These are phyloP conservation scores for Herminia tarsipennalis DNA, from an alignment of 2,888 invertebrate species.

Conservation along the genomic window DNA sequence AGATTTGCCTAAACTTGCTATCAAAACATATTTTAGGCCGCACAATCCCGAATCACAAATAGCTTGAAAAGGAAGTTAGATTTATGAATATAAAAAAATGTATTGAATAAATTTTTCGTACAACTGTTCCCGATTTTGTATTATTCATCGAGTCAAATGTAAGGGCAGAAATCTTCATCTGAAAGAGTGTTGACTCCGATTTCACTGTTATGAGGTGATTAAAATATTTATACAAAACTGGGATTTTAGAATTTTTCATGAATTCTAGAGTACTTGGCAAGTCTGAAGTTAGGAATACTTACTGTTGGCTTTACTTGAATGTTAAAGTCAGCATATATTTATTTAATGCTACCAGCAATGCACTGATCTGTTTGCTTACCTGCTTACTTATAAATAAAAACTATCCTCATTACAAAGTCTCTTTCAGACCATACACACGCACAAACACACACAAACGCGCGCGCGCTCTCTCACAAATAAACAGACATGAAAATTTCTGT, in stretches of 20 bases:
- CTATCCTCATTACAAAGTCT: too few species aligned
- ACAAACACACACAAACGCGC: too few species aligned
- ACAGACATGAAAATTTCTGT: too few species aligned
- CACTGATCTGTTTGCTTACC: too few species aligned
- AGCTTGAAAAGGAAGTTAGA: constrained; percentile 17
- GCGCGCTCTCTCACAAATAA: too few species aligned
- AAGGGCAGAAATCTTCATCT: constrained; percentile 19
- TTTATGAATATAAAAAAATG: constrained; percentile 29
- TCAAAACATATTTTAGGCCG: constrained; percentile 26
- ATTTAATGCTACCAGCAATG: too few species aligned
- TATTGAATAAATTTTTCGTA: constrained; percentile 25
- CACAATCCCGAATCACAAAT: constrained; percentile 36
- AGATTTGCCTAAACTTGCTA: constrained; percentile 16
- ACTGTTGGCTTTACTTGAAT: constrained; percentile 4
- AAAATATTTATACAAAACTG: constrained; percentile 34
- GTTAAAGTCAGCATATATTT: too few species aligned
- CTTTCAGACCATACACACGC: too few species aligned
- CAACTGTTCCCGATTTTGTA: constrained; percentile 25
- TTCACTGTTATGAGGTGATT: constrained; percentile 35
- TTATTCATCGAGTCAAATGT: constrained; percentile 49
- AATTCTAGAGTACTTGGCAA: constrained; percentile 16
- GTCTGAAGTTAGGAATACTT: constrained; percentile 13
- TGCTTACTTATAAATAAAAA: too few species aligned
- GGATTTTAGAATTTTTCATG: constrained; percentile 23
- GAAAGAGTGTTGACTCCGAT: constrained; percentile 31